Base-by-base conservation (phyloP, 2,113 vertebrate genomes). In the Clarias magur region DNA sequence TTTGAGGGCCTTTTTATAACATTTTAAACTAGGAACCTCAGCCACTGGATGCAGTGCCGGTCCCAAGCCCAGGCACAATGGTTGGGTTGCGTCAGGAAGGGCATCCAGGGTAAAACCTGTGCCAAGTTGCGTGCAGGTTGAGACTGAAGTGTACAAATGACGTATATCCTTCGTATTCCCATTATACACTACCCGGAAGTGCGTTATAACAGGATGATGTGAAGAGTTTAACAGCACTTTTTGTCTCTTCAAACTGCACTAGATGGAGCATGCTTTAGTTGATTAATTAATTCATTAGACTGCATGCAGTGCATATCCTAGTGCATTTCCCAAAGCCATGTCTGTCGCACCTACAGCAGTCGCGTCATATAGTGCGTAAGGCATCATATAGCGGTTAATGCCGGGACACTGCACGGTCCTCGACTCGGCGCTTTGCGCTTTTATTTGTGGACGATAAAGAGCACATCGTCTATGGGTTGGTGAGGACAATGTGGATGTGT, bases 391-490 rank as follows among this genome's bases (percentile, higher is more conserved):
- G 4, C 2, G 13, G 4, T 17, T 79, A 38, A 38, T 38, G 34
- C 34, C 57, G 53, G 53, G 53, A 56, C 25, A 34, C 76, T 30
- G 25, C 53, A 10, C n/a, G 3, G 19, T 19, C 13, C 30, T 27
- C 16, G n/a, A 5, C 62, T 82, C 25, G 6, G 15, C 53, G 78
- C 76, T 27, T 83, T 79, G 16, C 38, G 27, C 8, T 54, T 82
- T 63, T 38, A 60, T 67, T 60, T 19, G 38, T 16, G 76, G 80
- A 80, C 17, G 78, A 81, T 25, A 27, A 11, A 70, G 63, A 25
- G 42, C 30, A 73, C 16, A 75, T 88, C 86, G 63, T 65, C 75
- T 80, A 84, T 56, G 5, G 21, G 54, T 79, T 34, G 54, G 56
- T 27, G 30, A 16, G 78, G 56, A 30, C 53, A 7, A 54, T 6